Conservation (phyloP, 2,888 invertebrate genomes). For the Leptinotarsa haldemani region DNA sequence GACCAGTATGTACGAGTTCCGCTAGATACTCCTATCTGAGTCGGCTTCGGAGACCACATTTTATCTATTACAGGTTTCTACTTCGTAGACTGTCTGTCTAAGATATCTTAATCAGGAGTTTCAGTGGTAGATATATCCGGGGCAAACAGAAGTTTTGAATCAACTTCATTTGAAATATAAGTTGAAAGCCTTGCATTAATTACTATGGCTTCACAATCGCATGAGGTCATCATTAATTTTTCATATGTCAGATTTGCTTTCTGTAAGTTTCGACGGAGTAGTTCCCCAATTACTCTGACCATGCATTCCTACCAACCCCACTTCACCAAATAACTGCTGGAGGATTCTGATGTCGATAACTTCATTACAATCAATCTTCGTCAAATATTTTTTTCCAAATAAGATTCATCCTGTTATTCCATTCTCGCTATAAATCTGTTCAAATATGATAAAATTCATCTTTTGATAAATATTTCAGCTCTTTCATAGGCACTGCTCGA, state of each 20-base stretch:
- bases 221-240: neutral
- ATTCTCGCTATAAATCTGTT: constrained; percentile 56
- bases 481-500: constrained; percentile 61
- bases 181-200: neutral
- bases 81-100: no score
- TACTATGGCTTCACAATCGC: neutral
- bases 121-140: neutral
- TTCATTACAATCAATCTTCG: constrained; percentile 48
- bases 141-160: neutral
- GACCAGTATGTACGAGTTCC: no score
- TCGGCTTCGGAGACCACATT: no score
- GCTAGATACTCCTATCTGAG: no score
- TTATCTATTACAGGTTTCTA: no score
- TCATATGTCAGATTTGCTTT: neutral
- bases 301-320: constrained; percentile 65
- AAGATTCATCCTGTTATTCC: constrained; percentile 63
- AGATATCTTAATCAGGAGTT: neutral
- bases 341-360: constrained; percentile 40
- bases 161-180: neutral
- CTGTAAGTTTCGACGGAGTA: constrained; percentile 31
- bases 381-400: constrained; percentile 52
- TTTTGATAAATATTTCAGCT: constrained; percentile 53
- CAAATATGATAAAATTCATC: constrained; percentile 54
- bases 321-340: constrained; percentile 64
- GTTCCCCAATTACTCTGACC: constrained; percentile 58